A percentile compares a stretch with the other conserved stretches of the same genome.
phyloP scores from a whole-genome alignment of 2,888 invertebrate species.

The Drosophila engyochracea region DNA sequence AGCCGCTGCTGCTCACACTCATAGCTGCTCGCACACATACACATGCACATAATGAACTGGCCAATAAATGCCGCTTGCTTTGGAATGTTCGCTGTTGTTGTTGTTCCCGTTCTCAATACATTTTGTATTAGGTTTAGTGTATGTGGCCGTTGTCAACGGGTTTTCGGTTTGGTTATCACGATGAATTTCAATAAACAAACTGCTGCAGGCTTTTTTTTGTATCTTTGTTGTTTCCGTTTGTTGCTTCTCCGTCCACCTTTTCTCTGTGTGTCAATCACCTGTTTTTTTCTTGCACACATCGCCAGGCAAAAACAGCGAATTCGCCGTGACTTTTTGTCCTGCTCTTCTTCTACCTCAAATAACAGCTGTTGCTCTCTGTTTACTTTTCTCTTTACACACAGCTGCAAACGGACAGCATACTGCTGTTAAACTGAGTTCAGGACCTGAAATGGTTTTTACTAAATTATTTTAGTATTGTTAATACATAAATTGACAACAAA shows the following conservation, averaged over 20 bases:
- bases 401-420: neutral
- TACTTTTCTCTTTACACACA: conserved; percentile 49
- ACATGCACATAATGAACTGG: conserved; percentile 8
- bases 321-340: conserved; percentile 43
- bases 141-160: conserved; percentile 67
- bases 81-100: conserved; percentile 57
- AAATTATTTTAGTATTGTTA: neutral
- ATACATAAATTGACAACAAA: neutral
- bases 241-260: conserved; percentile 31
- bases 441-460: neutral
- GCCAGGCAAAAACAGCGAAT: conserved; percentile 49
- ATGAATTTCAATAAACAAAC: conserved; percentile 39
- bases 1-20: conserved; percentile 16
- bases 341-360: conserved; percentile 4
- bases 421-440: conserved; percentile 13
- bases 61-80: conserved; percentile 48
- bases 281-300: conserved; percentile 57
- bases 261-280: conserved; percentile 71
- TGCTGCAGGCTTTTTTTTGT: conserved; percentile 30
- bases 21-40: conserved; percentile 13
- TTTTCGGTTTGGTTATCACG: conserved; percentile 61
- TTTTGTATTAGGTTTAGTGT: conserved; percentile 59
- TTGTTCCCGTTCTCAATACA: conserved; percentile 69
- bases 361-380: conserved; percentile 49
- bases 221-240: conserved; percentile 58